Evolutionary conservation across 1,140 invertebrate species (phyloP).

Genomic region (Hypsibius dujardini): DNA sequence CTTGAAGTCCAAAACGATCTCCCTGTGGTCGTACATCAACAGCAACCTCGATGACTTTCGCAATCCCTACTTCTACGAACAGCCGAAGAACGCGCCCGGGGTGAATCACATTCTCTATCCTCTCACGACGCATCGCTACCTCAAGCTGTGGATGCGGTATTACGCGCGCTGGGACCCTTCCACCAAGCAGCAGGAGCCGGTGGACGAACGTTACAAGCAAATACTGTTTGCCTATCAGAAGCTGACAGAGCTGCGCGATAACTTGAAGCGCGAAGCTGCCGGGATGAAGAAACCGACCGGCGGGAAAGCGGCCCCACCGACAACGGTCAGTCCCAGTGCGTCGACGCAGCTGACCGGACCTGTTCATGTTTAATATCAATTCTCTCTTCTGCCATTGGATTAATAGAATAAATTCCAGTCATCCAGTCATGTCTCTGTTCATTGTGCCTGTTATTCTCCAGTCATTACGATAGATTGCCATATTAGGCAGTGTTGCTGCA

Average conservation of each 20-base stretch:
- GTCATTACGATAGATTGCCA: too few relatives aligned
- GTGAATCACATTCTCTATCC: background rate
- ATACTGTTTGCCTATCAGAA: background rate
- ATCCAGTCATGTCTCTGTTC: too few relatives aligned
- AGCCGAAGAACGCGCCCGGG: constrained; percentile 34
- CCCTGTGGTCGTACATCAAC: constrained; percentile 89
- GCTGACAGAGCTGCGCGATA: constrained; percentile 8
- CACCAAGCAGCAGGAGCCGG: constrained; percentile 17
- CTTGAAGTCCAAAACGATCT: constrained; percentile 72
- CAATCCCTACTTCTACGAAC: constrained; percentile 67
- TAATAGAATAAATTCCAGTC: too few relatives aligned
- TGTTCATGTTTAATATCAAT: too few relatives aligned
- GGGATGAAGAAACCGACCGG: too few relatives aligned
- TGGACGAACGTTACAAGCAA: constrained; percentile 18
- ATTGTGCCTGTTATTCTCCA: too few relatives aligned
- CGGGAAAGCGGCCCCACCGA: too few relatives aligned
- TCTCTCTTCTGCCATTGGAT: too few relatives aligned
- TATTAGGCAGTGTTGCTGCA: too few relatives aligned
- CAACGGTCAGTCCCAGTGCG: too few relatives aligned
- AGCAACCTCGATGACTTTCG: constrained; percentile 61
- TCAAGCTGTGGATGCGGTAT: constrained; percentile 19
- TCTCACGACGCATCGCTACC: background rate
- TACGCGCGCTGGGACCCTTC: constrained; percentile 11
- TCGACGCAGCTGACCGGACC: too few relatives aligned
- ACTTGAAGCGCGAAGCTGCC: constrained; percentile 10